These are phyloP conservation scores for Bubalus kerabau DNA, from an alignment of 2,113 vertebrate species.

Conservation along the genomic window DNA sequence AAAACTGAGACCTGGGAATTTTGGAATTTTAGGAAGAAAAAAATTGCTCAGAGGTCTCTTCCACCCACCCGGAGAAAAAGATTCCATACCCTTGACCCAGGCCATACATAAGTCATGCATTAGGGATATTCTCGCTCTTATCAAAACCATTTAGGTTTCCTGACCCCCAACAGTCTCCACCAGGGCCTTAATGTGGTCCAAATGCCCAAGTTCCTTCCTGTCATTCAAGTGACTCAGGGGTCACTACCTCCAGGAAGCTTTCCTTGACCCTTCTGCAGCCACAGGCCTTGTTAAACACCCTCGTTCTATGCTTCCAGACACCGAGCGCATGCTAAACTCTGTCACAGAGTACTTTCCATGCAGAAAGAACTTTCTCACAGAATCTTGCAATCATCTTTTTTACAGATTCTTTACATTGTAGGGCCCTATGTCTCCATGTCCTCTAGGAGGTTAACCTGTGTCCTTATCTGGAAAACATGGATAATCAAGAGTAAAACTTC, in stretches of 20 bases:
- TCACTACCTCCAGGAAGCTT: not conserved
- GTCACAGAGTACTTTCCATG: not conserved
- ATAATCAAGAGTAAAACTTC: not conserved
- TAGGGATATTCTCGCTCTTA: not conserved
- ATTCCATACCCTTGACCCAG: not conserved
- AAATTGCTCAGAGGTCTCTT: not conserved
- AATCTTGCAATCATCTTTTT: not conserved
- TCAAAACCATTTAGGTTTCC: not conserved
- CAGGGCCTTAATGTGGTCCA: not conserved
- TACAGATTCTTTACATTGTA: not conserved
- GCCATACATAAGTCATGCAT: not conserved
- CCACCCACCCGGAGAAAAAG: not conserved
- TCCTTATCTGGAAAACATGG: not conserved
- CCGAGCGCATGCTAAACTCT: no score
- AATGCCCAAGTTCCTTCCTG: no score
- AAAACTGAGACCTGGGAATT: not conserved
- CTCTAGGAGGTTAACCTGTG: not conserved
- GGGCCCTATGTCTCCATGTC: not conserved
- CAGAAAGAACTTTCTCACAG: not conserved
- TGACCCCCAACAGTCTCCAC: not conserved
- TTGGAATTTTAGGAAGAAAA: not conserved
- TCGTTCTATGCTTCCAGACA: not conserved
- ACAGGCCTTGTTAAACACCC: not conserved
- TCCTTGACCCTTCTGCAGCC: not conserved
- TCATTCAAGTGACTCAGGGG: not conserved